A percentile compares a stretch with the other conserved stretches of the same genome.
Evolutionary conservation across 2,888 invertebrate genomes (phyloP).

Genomic region (Neoitamus cyanurus): DNA sequence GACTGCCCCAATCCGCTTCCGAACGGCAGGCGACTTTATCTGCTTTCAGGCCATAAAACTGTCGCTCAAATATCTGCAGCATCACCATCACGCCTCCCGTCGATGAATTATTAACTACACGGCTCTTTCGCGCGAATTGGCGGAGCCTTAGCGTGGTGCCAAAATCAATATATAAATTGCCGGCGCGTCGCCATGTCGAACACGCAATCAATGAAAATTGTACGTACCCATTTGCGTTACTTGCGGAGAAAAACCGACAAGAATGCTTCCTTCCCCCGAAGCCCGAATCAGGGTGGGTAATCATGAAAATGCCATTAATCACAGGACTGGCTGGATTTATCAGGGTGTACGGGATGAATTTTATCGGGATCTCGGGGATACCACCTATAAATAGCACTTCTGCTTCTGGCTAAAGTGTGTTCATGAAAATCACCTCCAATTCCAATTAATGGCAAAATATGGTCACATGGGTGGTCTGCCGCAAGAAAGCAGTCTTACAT

Average conservation of each 20-base stretch:
- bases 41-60: neutral
- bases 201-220: neutral
- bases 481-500: neutral
- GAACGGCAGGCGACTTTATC: neutral
- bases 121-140: neutral
- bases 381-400: neutral
- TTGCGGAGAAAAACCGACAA: neutral
- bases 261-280: neutral
- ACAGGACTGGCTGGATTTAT: neutral
- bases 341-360: neutral
- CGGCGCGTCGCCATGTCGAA: neutral
- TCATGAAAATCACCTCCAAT: neutral
- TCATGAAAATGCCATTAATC: neutral
- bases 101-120: neutral
- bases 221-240: neutral
- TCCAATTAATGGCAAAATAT: neutral
- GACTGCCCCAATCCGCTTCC: neutral
- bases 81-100: neutral
- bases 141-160: neutral
- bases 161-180: neutral
- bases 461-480: neutral
- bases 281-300: neutral
- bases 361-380: neutral
- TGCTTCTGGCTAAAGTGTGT: neutral
- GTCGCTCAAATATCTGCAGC: neutral